Evolutionary conservation across 1,140 invertebrate genomes (phyloP).

Genomic region (Stenopsyche tienmushanensis): DNA sequence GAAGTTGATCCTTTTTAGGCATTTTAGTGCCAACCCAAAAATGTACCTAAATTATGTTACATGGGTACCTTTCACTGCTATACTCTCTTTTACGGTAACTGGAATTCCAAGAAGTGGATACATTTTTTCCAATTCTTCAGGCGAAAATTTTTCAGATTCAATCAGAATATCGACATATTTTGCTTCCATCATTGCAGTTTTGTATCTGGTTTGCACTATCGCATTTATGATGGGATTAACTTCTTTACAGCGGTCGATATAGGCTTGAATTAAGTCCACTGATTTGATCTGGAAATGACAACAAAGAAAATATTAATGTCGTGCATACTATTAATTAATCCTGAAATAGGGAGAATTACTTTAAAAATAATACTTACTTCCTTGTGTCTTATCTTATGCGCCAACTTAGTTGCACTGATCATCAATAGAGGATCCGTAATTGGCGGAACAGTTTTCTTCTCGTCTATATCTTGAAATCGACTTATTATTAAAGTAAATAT

Average conservation of each 20-base stretch:
- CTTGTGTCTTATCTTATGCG: slow-evolving; percentile 61
- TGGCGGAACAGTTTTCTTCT: slow-evolving; percentile 57
- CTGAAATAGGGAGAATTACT: not conserved
- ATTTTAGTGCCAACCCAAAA: too few species aligned
- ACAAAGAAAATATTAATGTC: too few species aligned
- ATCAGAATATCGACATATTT: slow-evolving; percentile 54
- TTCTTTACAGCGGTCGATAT: slow-evolving; percentile 62
- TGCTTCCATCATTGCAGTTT: slow-evolving; percentile 62
- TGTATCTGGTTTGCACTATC: slow-evolving; percentile 66
- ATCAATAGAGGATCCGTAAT: slow-evolving; percentile 61
- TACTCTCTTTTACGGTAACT: slow-evolving; percentile 67
- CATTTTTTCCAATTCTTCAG: slow-evolving; percentile 53
- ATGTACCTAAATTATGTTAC: not conserved
- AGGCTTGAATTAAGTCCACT: slow-evolving; percentile 63
- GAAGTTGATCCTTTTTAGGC: too few species aligned
- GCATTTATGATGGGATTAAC: slow-evolving; percentile 70
- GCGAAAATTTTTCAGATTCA: slow-evolving; percentile 46
- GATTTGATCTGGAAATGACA: slow-evolving; percentile 58
- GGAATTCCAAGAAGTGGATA: slow-evolving; percentile 67
- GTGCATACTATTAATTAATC: too few species aligned
- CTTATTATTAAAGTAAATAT: too few species aligned
- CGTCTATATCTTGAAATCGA: too few species aligned
- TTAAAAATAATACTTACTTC: slow-evolving; percentile 51
- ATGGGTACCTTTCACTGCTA: slow-evolving; percentile 59
- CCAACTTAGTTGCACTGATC: slow-evolving; percentile 61